Evolutionary conservation across 1,140 invertebrate species (phyloP), one percentile per base, ranked within the genome.

Genomic region (Campodea augens): DNA sequence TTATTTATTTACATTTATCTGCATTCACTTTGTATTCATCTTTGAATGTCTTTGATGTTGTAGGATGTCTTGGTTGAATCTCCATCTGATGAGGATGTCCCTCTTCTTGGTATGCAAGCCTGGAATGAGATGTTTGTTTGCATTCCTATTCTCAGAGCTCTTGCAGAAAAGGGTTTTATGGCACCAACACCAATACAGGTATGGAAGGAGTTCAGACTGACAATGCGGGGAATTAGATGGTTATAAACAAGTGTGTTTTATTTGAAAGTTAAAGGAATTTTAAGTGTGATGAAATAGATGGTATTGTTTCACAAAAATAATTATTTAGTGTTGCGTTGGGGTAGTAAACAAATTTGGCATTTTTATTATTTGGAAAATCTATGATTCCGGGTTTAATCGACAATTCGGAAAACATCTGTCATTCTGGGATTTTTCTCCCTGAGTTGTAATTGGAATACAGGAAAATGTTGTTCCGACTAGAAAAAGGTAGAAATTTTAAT

Each of bases 161-260:
- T 97, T 7, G 59, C 66, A 13, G 78, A 85, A 46, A 68, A 80
- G 50, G 73, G 75, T 0, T 96, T 93, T 63, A 64, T 62, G 36
- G 60, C 69, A 12, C 92, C 92, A 1, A 97, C 90, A 2, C 66
- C 75, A 52, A 96, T 97, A 57, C 76, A 78, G 56, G 62, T 65
- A 54, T 23, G 42, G n/a, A 37, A 18, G 32, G 12, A 24, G 48
- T 25, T 43, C 46, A 45, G 25, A 32, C n/a, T 13, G 15, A 7
- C 23, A 27, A 18, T 25, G n/a, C n/a, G n/a, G 10, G 25, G 7
- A 46, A 10, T 27, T 45, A 4, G 20, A 36, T 42, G 5, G 22
- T 46, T 10, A n/a, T 23, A 49, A 24, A n/a, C 10, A 29, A 21
- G 3, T 25, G 19, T 36, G 13, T 13, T 13, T 25, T 7, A 21